Conservation (phyloP, 2,888 invertebrate species). For the Antheraea assamensis region DNA sequence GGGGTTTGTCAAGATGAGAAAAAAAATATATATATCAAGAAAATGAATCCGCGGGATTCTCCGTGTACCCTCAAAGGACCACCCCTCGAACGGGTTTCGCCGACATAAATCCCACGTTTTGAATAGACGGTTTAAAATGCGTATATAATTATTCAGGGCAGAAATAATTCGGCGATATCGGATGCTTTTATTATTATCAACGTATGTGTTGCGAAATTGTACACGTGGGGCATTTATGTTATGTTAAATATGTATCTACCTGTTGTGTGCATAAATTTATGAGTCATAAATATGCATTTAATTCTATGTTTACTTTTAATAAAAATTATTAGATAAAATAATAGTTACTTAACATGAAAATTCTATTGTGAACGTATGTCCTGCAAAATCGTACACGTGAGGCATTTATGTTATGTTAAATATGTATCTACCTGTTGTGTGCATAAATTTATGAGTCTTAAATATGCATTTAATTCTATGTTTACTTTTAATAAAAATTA, state of each 20-base stretch:
- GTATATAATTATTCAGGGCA: conserved; percentile 81
- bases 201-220: conserved; percentile 49
- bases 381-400: conserved; percentile 68
- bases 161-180: conserved; percentile 71
- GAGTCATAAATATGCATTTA: neutral
- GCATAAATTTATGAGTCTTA: neutral
- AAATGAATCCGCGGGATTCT: conserved; percentile 66
- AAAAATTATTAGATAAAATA: neutral
- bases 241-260: conserved; percentile 16
- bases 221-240: conserved; percentile 60
- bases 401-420: conserved; percentile 31
- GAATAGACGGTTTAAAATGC: conserved; percentile 80
- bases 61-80: conserved; percentile 57
- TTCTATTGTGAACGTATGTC: conserved; percentile 21
- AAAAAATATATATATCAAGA: conserved; percentile 59
- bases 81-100: conserved; percentile 79
- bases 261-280: conserved; percentile 16
- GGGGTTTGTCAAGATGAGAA: conserved; percentile 78
- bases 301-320: neutral
- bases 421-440: conserved; percentile 18
- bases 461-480: neutral
- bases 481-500: neutral
- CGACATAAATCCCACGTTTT: conserved; percentile 79
- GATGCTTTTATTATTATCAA: conserved; percentile 26
- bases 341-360: no score